Evolutionary conservation across 1,140 invertebrate genomes (phyloP).

Genomic region (Hycleus phaleratus): DNA sequence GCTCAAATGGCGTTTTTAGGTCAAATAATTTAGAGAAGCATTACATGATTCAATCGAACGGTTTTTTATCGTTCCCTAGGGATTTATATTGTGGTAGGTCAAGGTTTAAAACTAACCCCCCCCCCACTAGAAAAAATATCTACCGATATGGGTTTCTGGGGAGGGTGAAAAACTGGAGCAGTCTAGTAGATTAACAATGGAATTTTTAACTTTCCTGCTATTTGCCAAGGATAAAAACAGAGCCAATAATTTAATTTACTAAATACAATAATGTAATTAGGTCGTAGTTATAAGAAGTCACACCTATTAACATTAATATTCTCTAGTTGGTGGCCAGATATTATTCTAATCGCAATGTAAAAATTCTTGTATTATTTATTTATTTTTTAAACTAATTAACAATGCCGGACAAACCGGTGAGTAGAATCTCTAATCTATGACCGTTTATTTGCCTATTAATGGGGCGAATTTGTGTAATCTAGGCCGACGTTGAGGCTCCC

Average conservation of each 20-base stretch:
- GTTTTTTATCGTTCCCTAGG: no score
- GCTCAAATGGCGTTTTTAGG: no score
- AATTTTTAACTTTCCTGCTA: no score
- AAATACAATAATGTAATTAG: constrained; percentile 16
- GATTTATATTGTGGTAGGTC: no score
- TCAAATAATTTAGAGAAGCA: no score
- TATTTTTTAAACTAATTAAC: neutral
- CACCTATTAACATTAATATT: neutral
- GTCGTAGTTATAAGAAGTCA: constrained; percentile 1
- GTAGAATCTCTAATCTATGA: neutral
- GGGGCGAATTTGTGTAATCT: neutral
- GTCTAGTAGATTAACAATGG: no score
- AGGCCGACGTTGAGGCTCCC: constrained; percentile 26
- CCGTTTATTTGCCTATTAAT: neutral
- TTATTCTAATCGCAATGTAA: neutral
- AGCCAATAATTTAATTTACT: constrained; percentile 8
- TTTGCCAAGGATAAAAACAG: no score
- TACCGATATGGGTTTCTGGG: no score
- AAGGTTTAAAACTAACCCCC: no score
- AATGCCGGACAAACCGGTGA: neutral
- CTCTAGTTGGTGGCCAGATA: neutral
- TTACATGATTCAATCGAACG: no score
- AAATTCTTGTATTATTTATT: neutral
- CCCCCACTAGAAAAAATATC: no score
- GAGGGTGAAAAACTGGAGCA: no score